A percentile compares a stretch with the other conserved stretches of the same genome.
Evolutionary conservation across 2,113 vertebrate genomes (phyloP).

Genomic region (Cyanoderma ruficeps): DNA sequence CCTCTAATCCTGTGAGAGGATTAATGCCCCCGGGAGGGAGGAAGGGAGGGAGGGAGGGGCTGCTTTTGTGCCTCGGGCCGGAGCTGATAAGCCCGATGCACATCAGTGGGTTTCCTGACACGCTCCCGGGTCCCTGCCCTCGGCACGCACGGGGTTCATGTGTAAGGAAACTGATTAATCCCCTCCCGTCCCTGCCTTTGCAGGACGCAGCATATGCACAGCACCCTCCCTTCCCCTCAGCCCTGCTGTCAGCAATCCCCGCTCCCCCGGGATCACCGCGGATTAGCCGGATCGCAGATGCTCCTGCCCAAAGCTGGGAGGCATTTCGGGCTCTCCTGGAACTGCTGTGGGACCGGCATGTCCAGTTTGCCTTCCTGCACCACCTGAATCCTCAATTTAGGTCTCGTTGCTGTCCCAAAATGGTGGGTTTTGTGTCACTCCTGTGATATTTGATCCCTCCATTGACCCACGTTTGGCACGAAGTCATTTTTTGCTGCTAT

Average conservation of each 20-base stretch:
- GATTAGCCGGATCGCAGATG: constrained; percentile 38
- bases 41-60: background rate
- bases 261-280: background rate
- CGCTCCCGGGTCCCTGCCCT: background rate
- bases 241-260: background rate
- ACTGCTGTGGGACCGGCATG: background rate
- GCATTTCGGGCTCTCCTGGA: background rate
- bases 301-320: background rate
- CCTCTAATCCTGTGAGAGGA: constrained; percentile 21
- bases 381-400: background rate
- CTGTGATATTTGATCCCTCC: background rate
- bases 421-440: rapidly evolving
- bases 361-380: background rate
- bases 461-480: rapidly evolving
- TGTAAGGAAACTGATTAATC: background rate
- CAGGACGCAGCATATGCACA: background rate
- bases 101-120: background rate
- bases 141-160: background rate
- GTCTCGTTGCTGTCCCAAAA: background rate
- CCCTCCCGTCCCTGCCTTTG: background rate
- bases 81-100: background rate
- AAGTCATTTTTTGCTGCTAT: background rate
- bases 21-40: background rate
- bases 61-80: background rate
- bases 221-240: background rate